Percentiles rank a stretch among this genome's conserved stretches.
phyloP scores from a whole-genome alignment of 2,888 invertebrate species.

The Agrilus biguttatus region DNA sequence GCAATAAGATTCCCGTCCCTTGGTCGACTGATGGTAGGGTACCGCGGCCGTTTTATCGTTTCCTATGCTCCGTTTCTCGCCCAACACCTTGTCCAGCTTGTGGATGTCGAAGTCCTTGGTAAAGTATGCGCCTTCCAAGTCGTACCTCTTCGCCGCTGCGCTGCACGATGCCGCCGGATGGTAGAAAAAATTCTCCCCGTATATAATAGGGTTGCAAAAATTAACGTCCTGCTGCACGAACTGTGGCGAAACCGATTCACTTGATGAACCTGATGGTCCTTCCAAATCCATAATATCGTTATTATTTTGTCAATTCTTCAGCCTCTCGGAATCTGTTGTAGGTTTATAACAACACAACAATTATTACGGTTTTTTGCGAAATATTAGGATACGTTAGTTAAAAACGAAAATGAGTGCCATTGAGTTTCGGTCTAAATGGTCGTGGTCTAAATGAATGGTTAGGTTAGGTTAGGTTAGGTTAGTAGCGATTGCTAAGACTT shows the following conservation, averaged over 20 bases:
- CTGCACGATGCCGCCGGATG: slow-evolving; percentile 10
- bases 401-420: too few species aligned
- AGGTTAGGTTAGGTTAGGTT: too few species aligned
- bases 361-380: too few species aligned
- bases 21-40: too few species aligned
- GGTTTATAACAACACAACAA: too few species aligned
- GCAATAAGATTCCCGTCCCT: slow-evolving; percentile 1
- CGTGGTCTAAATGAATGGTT: too few species aligned
- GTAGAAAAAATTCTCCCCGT: slow-evolving; percentile 20
- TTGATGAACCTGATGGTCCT: slow-evolving; percentile 24
- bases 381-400: too few species aligned
- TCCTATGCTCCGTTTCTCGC: slow-evolving; percentile 12
- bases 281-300: slow-evolving; percentile 19
- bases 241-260: slow-evolving; percentile 23
- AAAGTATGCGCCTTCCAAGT: slow-evolving; percentile 19
- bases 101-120: slow-evolving; percentile 11
- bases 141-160: slow-evolving; percentile 13
- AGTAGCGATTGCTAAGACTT: too few species aligned
- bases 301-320: background rate
- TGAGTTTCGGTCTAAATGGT: too few species aligned
- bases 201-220: slow-evolving; percentile 17
- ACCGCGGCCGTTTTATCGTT: background rate
- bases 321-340: too few species aligned
- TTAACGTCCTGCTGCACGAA: slow-evolving; percentile 16
- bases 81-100: slow-evolving; percentile 14